Evolutionary conservation across 2,888 invertebrate genomes (phyloP).

Genomic region (Heteromurus nitidus): DNA sequence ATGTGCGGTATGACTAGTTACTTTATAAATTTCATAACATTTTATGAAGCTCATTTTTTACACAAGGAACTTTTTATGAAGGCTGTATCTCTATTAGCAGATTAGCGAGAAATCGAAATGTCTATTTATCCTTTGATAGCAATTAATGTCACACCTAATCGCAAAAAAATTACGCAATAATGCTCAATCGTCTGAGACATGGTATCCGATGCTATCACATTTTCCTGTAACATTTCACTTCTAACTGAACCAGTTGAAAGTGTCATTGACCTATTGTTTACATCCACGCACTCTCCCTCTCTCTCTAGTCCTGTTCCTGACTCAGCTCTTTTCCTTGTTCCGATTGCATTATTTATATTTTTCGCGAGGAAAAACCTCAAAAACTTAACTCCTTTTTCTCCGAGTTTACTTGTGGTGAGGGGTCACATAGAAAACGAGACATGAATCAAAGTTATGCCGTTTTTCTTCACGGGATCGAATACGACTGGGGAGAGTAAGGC

Average conservation of each 20-base stretch:
- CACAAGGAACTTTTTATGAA: too few species aligned
- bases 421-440: constrained; percentile 5
- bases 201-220: background rate
- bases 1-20: too few species aligned
- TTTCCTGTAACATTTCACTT: constrained; percentile 3
- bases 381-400: background rate
- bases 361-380: constrained; percentile 5
- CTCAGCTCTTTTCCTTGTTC: background rate
- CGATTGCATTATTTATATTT: constrained; percentile 4
- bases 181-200: too few species aligned
- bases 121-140: too few species aligned
- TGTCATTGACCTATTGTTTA: background rate
- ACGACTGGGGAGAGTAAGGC: background rate
- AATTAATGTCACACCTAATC: too few species aligned
- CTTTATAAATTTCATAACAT: too few species aligned
- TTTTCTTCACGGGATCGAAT: background rate
- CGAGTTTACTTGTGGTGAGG: background rate
- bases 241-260: background rate
- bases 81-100: too few species aligned
- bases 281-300: background rate
- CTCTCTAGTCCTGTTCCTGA: background rate
- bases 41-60: too few species aligned
- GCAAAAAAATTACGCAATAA: background rate
- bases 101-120: too few species aligned
- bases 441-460: constrained; percentile 2